Evolutionary conservation across 2,113 vertebrate species (phyloP), one percentile per base, ranked within the genome.

Genomic region (Rutilus rutilus): DNA sequence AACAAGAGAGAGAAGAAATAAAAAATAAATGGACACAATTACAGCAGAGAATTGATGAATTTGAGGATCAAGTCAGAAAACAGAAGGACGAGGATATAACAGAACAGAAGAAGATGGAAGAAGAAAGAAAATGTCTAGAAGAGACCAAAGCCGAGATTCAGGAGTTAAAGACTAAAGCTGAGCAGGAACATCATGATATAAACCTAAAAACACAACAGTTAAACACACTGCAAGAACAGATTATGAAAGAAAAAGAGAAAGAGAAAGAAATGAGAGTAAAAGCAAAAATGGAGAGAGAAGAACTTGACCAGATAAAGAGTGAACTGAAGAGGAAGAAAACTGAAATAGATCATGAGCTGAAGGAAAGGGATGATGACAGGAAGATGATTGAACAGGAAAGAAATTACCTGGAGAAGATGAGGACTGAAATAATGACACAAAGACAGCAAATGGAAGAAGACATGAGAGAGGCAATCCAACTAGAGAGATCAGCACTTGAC

Each of bases 261-360:
- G 47, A 15, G 1, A 25, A 75, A 1, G 82, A 59, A 8, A 27
- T 75, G 6, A 57, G 47, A 87, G 27, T 85, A 25, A 36, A 36
- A 50, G 6, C 86, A 39, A 27, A 75, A 39, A 17, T 87, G 86
- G 30, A 90, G 82, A 71, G n/a, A 25, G 23, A 74, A 30, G 25
- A 84, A 62, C 52, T 84, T 76, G 54, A 80, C 12, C 47, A 54
- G 14, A 8, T 30, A 4, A 86, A 59, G 9, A 73, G n/a, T 0
- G 17, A 80, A 2, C 4, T 67, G 2, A 6, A 33, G 5, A 17
- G 30, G n/a, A n/a, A 8, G 6, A 67, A 8, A 67, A 7, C 64
- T 67, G 64, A 67, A 67, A 5, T 10, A 60, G 67, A 23, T 23
- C 67, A 71, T 23, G 9, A 23, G 33, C 67, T 5, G 67, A 27